Percentiles rank a stretch among this genome's conserved stretches.
Evolutionary conservation across 2,797 vertebrate genomes (phyloP).

Genomic region (Coilia nasus): DNA sequence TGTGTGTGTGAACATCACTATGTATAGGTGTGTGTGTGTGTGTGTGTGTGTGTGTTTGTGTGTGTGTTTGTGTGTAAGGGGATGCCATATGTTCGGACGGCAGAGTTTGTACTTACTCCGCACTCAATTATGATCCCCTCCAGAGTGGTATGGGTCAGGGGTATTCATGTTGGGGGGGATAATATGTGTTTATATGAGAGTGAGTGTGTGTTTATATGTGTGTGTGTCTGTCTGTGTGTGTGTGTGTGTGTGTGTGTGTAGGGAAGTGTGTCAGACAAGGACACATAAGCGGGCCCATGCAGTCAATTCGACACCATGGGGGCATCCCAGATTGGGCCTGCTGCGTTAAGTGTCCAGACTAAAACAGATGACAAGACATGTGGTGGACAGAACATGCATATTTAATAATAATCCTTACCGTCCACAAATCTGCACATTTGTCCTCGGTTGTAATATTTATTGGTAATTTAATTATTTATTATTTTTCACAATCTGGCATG

Average conservation of each 20-base stretch:
- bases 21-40: constrained; percentile 26
- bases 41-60: background rate
- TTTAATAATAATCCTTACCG: too few relatives aligned
- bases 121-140: constrained; percentile 71
- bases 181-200: constrained; percentile 29
- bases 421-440: too few relatives aligned
- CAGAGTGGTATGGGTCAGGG: constrained; percentile 36
- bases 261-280: background rate
- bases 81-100: constrained; percentile 74
- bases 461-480: background rate
- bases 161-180: background rate
- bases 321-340: background rate
- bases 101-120: constrained; percentile 66
- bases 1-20: background rate
- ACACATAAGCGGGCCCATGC: background rate
- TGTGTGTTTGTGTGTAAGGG: background rate
- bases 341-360: background rate
- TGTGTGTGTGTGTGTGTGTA: background rate
- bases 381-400: background rate
- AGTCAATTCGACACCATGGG: too few relatives aligned
- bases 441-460: too few relatives aligned
- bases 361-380: background rate
- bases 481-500: background rate
- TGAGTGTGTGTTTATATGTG: background rate
- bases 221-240: background rate